These are phyloP conservation scores for Drosophila athabasca DNA, from an alignment of 1,140 invertebrate genomes.

Conservation along the genomic window DNA sequence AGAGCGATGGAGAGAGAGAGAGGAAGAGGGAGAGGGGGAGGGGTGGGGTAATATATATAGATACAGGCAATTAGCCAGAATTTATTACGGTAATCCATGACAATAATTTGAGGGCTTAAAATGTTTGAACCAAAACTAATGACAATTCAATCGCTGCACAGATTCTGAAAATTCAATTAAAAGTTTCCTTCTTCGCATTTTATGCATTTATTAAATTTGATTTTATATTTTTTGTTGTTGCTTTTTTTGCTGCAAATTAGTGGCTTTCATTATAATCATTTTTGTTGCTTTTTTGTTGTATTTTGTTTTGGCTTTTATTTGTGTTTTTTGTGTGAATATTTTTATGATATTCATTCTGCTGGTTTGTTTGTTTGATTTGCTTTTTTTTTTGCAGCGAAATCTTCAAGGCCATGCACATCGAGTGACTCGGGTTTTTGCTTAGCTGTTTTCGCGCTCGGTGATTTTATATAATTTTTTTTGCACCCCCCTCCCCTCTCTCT, in stretches of 20 bases:
- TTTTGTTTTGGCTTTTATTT: constrained; percentile 9
- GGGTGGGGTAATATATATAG: background rate
- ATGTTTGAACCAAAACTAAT: constrained; percentile 11
- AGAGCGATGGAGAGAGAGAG: no score
- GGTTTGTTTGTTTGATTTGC: background rate
- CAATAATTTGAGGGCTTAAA: constrained; percentile 9
- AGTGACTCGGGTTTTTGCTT: constrained; percentile 66
- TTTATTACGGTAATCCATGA: constrained; percentile 34
- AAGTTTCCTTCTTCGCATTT: constrained; percentile 31
- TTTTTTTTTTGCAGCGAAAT: constrained; percentile 64
- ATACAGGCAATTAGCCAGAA: constrained; percentile 19
- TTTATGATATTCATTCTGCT: constrained; percentile 57
- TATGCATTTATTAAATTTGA: constrained; percentile 41
- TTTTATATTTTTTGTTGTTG: background rate
- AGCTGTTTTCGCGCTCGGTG: constrained; percentile 49
- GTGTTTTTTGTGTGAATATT: constrained; percentile 55
- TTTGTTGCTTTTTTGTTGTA: constrained; percentile 18
- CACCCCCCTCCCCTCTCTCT: background rate
- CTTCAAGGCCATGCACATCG: constrained; percentile 75
- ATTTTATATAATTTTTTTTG: constrained; percentile 74
- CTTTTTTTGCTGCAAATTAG: constrained; percentile 64
- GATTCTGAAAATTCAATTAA: constrained; percentile 10
- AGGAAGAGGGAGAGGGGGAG: background rate
- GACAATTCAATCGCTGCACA: constrained; percentile 25
- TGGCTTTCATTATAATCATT: constrained; percentile 65